Percentiles rank a stretch among this genome's conserved stretches.
These are phyloP conservation scores for Gephyroberyx darwinii DNA, from an alignment of 2,797 vertebrate genomes.

Conservation along the genomic window DNA sequence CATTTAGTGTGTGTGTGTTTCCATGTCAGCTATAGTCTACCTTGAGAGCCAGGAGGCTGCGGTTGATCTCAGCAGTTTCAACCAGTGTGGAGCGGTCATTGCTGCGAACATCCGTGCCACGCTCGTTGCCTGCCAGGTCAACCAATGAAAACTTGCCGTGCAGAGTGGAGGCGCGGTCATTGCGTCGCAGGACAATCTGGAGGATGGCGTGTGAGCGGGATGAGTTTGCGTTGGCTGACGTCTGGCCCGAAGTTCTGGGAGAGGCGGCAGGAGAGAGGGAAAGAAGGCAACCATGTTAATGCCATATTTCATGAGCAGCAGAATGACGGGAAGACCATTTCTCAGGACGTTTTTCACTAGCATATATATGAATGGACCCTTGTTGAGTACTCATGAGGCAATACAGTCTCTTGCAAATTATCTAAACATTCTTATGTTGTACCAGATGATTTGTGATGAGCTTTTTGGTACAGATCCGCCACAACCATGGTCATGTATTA, in stretches of 20 bases:
- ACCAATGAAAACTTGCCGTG: slow-evolving; percentile 96
- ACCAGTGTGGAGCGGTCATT: slow-evolving; percentile 92
- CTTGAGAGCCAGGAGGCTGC: slow-evolving; percentile 96
- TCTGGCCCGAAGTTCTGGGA: slow-evolving; percentile 93
- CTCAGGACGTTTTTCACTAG: neutral
- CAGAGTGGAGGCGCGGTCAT: slow-evolving; percentile 75
- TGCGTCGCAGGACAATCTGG: slow-evolving; percentile 89
- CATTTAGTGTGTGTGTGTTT: neutral
- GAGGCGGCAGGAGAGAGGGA: neutral
- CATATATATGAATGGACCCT: neutral
- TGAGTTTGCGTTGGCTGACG: slow-evolving; percentile 93
- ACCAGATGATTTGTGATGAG: too few relatives aligned
- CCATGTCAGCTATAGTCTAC: slow-evolving; percentile 67
- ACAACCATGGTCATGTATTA: too few relatives aligned
- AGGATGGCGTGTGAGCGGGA: slow-evolving; percentile 96
- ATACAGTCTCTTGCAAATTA: neutral
- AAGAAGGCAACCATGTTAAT: neutral
- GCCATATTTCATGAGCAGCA: neutral
- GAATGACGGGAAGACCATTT: neutral
- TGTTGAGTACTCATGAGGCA: neutral
- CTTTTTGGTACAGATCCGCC: too few relatives aligned
- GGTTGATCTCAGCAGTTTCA: slow-evolving; percentile 96
- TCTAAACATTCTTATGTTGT: too few relatives aligned
- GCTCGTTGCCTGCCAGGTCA: slow-evolving; percentile 96
- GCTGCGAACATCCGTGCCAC: slow-evolving; percentile 90